Conservation (phyloP, 2,113 vertebrate species). For the Thalassoma bifasciatum region DNA sequence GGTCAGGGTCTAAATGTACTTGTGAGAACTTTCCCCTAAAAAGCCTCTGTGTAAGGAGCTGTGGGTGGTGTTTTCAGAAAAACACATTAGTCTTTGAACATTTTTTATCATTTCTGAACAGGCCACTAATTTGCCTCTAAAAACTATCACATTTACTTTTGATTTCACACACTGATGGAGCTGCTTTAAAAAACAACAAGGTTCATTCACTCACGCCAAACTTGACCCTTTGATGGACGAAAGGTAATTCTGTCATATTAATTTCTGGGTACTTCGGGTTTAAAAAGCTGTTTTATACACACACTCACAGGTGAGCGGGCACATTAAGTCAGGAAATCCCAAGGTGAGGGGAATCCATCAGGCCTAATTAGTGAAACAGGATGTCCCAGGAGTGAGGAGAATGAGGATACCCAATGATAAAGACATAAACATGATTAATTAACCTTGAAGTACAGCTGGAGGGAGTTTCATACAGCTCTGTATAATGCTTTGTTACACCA, state of each 20-base stretch:
- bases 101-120: too few species aligned
- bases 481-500: conserved; percentile 52
- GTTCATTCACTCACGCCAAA: background rate
- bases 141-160: too few species aligned
- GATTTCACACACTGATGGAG: background rate
- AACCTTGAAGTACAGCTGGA: conserved; percentile 65
- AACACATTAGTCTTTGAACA: too few species aligned
- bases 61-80: too few species aligned
- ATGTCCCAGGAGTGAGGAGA: conserved; percentile 42
- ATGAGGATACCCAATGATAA: conserved; percentile 50
- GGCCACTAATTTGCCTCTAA: too few species aligned
- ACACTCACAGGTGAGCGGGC: conserved; percentile 25
- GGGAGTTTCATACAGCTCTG: conserved; percentile 50
- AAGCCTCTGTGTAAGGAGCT: too few species aligned
- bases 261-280: background rate
- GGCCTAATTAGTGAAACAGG: conserved; percentile 72
- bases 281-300: background rate
- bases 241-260: background rate
- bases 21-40: too few species aligned
- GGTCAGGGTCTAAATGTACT: too few species aligned
- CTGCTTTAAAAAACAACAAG: background rate
- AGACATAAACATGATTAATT: conserved; percentile 83
- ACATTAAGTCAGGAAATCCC: conserved; percentile 42
- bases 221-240: background rate
- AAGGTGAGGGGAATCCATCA: conserved; percentile 68